These are phyloP conservation scores for Scaptomyza polygonia DNA, from an alignment of 2,888 invertebrate genomes.

Conservation along the genomic window DNA sequence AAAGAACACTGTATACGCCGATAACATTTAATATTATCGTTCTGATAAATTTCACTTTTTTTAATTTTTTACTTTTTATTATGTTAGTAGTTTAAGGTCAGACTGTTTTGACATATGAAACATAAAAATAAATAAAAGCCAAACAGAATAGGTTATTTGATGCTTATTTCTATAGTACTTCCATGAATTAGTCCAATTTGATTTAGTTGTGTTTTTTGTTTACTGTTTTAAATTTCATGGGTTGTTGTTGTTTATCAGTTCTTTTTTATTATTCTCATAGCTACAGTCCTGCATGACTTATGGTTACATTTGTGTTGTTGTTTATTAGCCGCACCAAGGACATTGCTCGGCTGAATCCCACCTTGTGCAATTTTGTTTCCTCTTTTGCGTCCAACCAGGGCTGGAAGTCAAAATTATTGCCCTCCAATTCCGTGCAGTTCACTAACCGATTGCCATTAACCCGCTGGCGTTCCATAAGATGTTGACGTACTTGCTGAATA, in stretches of 20 bases:
- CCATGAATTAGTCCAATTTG: neutral
- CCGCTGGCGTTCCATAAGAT: constrained; percentile 88
- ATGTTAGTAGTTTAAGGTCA: neutral
- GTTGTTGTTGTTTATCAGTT: neutral
- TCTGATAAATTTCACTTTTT: no score
- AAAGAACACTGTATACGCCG: constrained; percentile 1
- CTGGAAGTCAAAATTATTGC: constrained; percentile 86
- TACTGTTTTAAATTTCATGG: neutral
- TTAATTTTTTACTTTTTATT: neutral
- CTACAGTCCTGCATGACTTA: neutral
- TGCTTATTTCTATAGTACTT: neutral
- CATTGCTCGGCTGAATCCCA: constrained; percentile 51
- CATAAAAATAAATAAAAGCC: neutral
- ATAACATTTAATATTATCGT: neutral
- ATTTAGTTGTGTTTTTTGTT: neutral
- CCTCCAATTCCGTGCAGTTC: constrained; percentile 87
- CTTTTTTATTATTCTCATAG: constrained; percentile 1
- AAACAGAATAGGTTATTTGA: neutral
- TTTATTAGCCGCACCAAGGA: constrained; percentile 59
- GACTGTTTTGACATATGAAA: neutral
- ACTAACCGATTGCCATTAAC: constrained; percentile 86
- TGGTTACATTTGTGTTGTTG: constrained; percentile 3
- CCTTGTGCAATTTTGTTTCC: constrained; percentile 51
- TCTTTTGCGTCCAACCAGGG: constrained; percentile 85
- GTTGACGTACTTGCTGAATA: constrained; percentile 87